phyloP scores from a whole-genome alignment of 1,140 invertebrate genomes.

The Drosophila ercepeae region DNA sequence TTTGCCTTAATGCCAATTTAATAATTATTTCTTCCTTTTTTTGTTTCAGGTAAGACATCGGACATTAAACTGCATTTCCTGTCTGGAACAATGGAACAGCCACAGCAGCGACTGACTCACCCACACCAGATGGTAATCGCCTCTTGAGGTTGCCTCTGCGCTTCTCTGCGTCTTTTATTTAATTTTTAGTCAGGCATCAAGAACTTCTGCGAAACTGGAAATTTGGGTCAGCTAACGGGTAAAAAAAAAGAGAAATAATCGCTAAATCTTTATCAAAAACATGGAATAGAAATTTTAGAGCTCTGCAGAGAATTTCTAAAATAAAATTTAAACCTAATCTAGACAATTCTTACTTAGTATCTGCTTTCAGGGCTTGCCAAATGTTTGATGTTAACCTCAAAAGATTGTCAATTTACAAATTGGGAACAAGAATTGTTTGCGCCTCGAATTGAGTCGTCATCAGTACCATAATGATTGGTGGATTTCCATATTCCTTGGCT shows the following conservation, averaged over 20 bases:
- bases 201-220: conserved; percentile 4
- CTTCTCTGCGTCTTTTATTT: conserved; percentile 13
- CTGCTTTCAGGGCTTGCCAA: too few species aligned
- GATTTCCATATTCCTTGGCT: background rate
- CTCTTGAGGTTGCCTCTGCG: conserved; percentile 2
- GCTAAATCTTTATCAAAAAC: conserved; percentile 49
- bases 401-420: too few species aligned
- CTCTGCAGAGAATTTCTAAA: background rate
- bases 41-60: conserved; percentile 59
- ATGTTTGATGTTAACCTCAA: background rate
- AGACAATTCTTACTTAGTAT: background rate
- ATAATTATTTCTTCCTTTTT: conserved; percentile 40
- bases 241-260: background rate
- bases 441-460: conserved; percentile 66
- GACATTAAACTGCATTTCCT: conserved; percentile 17
- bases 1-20: conserved; percentile 47
- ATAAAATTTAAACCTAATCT: background rate
- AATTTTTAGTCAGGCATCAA: background rate
- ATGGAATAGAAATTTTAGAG: conserved; percentile 12
- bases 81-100: background rate
- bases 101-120: conserved; percentile 36
- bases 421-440: conserved; percentile 12
- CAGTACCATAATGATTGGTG: conserved; percentile 36
- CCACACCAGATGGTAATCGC: conserved; percentile 36
- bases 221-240: conserved; percentile 36